Evolutionary conservation across 2,888 invertebrate species (phyloP).

Genomic region (Campopleginae sp.): DNA sequence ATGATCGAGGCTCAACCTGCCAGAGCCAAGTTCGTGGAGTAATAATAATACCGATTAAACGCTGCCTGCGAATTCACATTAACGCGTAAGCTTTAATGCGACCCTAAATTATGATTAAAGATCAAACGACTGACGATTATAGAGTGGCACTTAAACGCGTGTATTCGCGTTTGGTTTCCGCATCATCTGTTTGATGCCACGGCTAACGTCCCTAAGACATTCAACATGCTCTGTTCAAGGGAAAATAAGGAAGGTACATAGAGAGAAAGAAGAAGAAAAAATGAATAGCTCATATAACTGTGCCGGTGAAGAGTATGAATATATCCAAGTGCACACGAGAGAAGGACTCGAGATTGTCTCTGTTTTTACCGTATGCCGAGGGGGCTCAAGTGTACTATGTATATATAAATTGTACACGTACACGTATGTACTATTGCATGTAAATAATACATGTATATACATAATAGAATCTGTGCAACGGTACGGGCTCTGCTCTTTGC

Average conservation of each 20-base stretch:
- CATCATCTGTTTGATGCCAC: slow-evolving; percentile 31
- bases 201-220: slow-evolving; percentile 23
- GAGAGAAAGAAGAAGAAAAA: background rate
- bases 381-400: slow-evolving; percentile 13
- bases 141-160: slow-evolving; percentile 1
- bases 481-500: slow-evolving; percentile 64
- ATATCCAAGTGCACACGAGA: slow-evolving; percentile 15
- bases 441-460: slow-evolving; percentile 1
- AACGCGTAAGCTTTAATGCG: background rate
- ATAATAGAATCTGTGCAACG: slow-evolving; percentile 51
- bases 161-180: slow-evolving; percentile 18
- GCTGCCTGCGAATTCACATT: background rate
- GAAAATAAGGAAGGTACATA: slow-evolving; percentile 22
- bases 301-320: slow-evolving; percentile 21
- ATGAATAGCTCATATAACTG: slow-evolving; percentile 14
- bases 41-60: background rate
- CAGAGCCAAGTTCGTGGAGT: background rate
- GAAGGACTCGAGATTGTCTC: slow-evolving; percentile 13
- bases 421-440: background rate
- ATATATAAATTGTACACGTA: slow-evolving; percentile 9
- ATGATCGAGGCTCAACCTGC: background rate
- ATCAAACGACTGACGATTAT: slow-evolving; percentile 1
- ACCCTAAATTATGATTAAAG: background rate
- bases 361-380: slow-evolving; percentile 23
- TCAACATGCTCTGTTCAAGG: slow-evolving; percentile 18